phyloP scores from a whole-genome alignment of 2,888 invertebrate species.

The Oligia fasciuncula region DNA sequence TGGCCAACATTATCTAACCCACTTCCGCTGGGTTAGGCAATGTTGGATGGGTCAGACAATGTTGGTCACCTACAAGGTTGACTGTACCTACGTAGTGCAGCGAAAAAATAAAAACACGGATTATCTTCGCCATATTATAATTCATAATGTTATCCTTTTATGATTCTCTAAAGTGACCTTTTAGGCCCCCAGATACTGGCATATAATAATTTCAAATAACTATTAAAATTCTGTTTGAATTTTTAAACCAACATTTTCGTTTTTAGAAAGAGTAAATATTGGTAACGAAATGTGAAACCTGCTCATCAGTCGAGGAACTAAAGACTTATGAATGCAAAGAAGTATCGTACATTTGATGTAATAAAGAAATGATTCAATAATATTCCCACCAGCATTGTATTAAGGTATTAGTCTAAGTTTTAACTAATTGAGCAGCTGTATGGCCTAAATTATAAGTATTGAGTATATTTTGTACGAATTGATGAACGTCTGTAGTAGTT shows the following conservation, averaged over 20 bases:
- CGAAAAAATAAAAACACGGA: too few relatives aligned
- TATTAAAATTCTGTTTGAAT: constrained; percentile 8
- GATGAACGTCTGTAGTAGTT: constrained; percentile 56
- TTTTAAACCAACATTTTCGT: not conserved
- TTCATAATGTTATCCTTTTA: too few relatives aligned
- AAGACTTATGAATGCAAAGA: constrained; percentile 29
- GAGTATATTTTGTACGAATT: constrained; percentile 65
- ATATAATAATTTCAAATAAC: constrained; percentile 7
- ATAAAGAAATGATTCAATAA: constrained; percentile 42
- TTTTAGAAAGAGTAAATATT: constrained; percentile 13
- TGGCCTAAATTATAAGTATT: constrained; percentile 65
- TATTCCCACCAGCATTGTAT: constrained; percentile 69
- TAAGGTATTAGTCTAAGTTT: constrained; percentile 54
- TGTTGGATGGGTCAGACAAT: too few relatives aligned
- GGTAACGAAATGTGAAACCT: constrained; percentile 22
- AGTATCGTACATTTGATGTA: constrained; percentile 30
- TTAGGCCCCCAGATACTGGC: not conserved
- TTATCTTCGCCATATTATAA: too few relatives aligned
- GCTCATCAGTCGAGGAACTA: constrained; percentile 41
- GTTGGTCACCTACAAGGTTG: too few relatives aligned
- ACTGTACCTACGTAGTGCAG: too few relatives aligned
- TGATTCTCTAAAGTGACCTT: too few relatives aligned
- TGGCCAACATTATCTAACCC: too few relatives aligned
- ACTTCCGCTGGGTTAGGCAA: too few relatives aligned
- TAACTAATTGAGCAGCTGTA: constrained; percentile 52